Percentiles rank a stretch among this genome's conserved stretches.
phyloP scores from a whole-genome alignment of 2,888 invertebrate species.

The Yponomeuta evonymella region DNA sequence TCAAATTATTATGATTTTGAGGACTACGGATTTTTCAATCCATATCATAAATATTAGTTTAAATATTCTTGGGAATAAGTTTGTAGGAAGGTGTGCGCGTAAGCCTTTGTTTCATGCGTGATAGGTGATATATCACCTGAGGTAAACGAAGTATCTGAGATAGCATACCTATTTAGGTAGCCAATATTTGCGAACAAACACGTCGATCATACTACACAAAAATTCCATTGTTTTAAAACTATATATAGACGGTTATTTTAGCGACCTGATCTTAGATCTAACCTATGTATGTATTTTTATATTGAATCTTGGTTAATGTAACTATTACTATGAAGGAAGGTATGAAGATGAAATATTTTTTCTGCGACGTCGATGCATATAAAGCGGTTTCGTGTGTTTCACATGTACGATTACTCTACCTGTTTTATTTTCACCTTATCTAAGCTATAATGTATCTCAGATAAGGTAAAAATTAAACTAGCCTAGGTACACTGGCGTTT shows the following conservation, averaged over 20 bases:
- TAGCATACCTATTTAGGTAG: neutral
- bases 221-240: neutral
- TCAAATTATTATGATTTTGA: no score
- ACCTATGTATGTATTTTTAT: no score
- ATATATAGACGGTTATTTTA: neutral
- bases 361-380: neutral
- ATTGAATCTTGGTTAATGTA: no score
- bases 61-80: no score
- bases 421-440: neutral
- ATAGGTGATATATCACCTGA: neutral
- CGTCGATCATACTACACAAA: neutral
- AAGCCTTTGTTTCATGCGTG: no score
- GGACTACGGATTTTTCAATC: no score
- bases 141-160: neutral
- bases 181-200: neutral
- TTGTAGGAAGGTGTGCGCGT: no score
- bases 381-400: neutral
- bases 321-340: no score
- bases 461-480: no score
- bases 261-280: no score
- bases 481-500: no score
- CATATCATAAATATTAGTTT: no score
- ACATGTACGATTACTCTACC: neutral
- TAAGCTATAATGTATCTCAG: neutral
- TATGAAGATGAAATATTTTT: conserved; percentile 19